Base-by-base conservation (phyloP, 2,797 vertebrate species). In the Sebastes hopkinsi region DNA sequence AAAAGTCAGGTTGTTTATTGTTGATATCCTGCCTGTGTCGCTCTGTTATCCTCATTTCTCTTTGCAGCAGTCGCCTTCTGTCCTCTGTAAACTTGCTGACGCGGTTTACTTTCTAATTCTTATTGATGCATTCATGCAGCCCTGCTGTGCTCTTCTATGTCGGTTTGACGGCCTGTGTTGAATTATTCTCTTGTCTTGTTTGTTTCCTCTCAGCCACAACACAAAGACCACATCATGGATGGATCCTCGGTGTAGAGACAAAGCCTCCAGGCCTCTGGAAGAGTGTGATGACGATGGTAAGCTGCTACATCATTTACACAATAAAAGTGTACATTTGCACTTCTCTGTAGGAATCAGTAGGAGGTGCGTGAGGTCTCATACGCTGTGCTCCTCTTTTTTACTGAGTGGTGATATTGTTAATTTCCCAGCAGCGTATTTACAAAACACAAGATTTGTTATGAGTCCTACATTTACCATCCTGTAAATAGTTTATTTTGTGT, bases 211-310 rank as follows among this genome's bases (percentile, higher is more conserved):
- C 89, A 99, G 99, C 96, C 99, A 99, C 95, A 99, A 99, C 93
- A 99, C 98, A 93, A 99, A 99, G 96, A 99, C 99, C 84, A 99
- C 99, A 77, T 99, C 98, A 88, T 99, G 99, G 98, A 93, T 99
- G 93, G 99, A 99, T 95, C 99, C 99, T 91, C 97, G 98, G 94
- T 99, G 97, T 95, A 95, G 97, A 95, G 98, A 97, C 94, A 99
- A 99, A 94, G 96, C 96, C 92, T 95, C 96, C 89, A 97, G 99
- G 93, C 97, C 98, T 88, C 96, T 98, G 92, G 98, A 99, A 93
- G 98, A 99, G 95, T 99, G 98, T 94, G 98, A 99, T 81, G 98
- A 99, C 84, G 98, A 99, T 96, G 98, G 98, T 99, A 97, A 97
- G 97, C 83, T 82, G 62, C 79, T 68, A 38, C 14, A 60, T 78